These are phyloP conservation scores for Polymixis lichenea DNA, from an alignment of 2,888 invertebrate species.

Conservation along the genomic window DNA sequence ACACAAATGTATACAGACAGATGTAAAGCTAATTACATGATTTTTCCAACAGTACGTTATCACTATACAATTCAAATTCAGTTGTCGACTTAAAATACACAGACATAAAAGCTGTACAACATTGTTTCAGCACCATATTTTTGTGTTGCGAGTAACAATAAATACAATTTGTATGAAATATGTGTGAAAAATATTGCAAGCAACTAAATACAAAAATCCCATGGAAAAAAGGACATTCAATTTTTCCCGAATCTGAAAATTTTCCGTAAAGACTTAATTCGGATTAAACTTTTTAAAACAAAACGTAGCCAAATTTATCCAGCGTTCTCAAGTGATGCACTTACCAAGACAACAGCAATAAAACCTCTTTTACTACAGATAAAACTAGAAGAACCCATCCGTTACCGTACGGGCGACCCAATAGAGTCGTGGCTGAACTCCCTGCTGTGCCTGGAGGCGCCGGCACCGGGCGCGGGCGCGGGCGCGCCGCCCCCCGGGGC, in stretches of 20 bases:
- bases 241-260: no score
- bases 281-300: no score
- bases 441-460: slow-evolving; percentile 97
- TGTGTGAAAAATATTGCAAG: neutral
- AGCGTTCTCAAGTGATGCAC: no score
- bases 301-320: no score
- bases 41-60: no score
- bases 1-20: no score
- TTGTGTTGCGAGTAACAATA: neutral
- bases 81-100: neutral
- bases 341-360: neutral
- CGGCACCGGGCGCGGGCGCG: slow-evolving; percentile 92
- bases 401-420: slow-evolving; percentile 96
- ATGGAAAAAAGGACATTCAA: no score
- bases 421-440: slow-evolving; percentile 98
- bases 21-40: no score
- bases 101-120: no score
- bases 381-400: slow-evolving; percentile 97
- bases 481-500: slow-evolving; percentile 97
- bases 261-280: no score
- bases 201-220: no score
- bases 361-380: slow-evolving; percentile 84
- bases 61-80: neutral
- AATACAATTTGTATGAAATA: neutral
- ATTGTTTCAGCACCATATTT: neutral